Conservation (phyloP, 2,113 vertebrate species). For the Damaliscus lunatus region DNA sequence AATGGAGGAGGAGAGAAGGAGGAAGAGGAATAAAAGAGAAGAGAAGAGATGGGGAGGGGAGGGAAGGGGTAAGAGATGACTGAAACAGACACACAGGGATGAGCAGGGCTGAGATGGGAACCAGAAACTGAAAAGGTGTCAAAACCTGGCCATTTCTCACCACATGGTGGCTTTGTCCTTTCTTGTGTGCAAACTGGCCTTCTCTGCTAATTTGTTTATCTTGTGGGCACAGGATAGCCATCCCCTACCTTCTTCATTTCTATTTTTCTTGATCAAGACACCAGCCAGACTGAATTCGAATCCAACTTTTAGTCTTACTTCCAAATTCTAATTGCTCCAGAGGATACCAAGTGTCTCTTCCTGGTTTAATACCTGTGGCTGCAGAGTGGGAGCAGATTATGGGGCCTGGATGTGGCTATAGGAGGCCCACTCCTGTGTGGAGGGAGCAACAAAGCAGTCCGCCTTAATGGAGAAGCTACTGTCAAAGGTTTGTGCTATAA, state of each 20-base stretch:
- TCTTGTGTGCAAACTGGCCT: background rate
- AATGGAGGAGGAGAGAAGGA: background rate
- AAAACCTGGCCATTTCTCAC: background rate
- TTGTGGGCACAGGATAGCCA: background rate
- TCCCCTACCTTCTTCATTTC: background rate
- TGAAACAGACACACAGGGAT: background rate
- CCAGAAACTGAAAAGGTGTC: background rate
- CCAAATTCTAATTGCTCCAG: background rate
- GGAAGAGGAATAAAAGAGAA: background rate
- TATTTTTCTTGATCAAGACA: background rate
- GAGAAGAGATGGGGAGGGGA: background rate
- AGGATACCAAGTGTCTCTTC: background rate
- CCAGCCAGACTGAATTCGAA: background rate
- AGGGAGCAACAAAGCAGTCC: background rate
- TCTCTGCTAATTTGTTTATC: background rate
- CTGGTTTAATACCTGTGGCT: background rate
- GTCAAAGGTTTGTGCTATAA: background rate
- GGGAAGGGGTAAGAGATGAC: background rate
- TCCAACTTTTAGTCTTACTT: constrained; percentile 31
- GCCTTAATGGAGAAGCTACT: background rate
- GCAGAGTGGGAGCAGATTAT: background rate
- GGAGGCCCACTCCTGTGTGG: background rate
- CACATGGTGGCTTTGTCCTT: background rate
- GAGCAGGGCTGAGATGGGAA: background rate
- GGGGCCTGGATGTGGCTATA: background rate